Base-by-base conservation (phyloP, 1,140 invertebrate genomes). In the Drosophila pectinifera region DNA sequence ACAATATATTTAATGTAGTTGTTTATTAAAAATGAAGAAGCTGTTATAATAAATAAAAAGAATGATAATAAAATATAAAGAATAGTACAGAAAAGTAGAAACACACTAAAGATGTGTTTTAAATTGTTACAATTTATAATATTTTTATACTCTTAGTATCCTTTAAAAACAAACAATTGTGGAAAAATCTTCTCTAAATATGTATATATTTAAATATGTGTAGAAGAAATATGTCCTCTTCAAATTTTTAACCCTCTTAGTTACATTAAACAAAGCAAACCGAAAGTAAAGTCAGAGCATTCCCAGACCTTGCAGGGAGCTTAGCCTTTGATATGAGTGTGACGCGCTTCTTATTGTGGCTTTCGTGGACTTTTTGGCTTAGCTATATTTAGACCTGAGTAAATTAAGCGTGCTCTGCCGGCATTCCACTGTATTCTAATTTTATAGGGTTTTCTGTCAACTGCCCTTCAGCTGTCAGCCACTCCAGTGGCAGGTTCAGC, bases 381-480 rank as follows among this genome's bases (percentile, higher is more conserved):
- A n/a, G 11, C 6, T 62, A 41, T 62, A 6, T 59, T 16, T 62
- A 31, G 24, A 16, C 14, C 34, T 16, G 8, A 13, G 14, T 18
- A 59, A 59, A 41, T 53, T 53, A 36, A 53, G 31, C 49, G 4
- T 36, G 49, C 49, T 36, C 36, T 36, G 18, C n/a, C 18, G 13
- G 18, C 49, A n/a, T 39, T 43, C 64, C 51, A 72, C 64, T 70
- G 68, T 51, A 61, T 42, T 31, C 64, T 38, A 36, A 48, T 49
- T 70, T 69, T 49, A 53, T 73, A 55, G 46, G 55, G 24, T 6
- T 62, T 31, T 43, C 73, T 78, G 75, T 72, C 75, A 78, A 54
- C 73, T 56, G 63, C 36, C 69, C 63, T 45, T 73, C 63, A 73
- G 26, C 68, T 78, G 75, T 78, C 75, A 63, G 64, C 34, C 49